phyloP scores from a whole-genome alignment of 92 coral and sea anemone genomes.

The Zoanthus sansibaricus region DNA sequence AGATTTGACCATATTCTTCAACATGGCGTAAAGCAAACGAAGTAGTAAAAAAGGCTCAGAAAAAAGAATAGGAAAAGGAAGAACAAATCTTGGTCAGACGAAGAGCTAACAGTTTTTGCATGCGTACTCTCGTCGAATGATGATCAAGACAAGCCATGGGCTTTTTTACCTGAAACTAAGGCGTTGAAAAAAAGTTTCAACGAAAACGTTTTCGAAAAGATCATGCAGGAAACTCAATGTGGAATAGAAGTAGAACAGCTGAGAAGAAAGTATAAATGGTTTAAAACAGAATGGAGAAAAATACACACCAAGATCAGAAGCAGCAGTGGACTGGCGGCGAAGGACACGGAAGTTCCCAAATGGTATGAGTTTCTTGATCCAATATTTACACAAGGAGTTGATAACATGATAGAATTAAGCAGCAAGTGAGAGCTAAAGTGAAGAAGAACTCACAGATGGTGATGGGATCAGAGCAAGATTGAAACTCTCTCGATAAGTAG shows the following conservation, averaged over 20 bases:
- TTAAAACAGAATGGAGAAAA: constrained; percentile 43
- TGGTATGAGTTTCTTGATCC: constrained; percentile 38
- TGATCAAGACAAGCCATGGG: constrained; percentile 43
- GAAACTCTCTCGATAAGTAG: neutral
- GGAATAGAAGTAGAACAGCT: constrained; percentile 11
- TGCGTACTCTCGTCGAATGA: constrained; percentile 15
- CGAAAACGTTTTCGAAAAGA: neutral
- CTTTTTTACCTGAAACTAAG: constrained; percentile 27
- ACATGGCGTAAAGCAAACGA: neutral
- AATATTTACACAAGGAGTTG: constrained; percentile 30
- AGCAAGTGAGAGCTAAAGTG: constrained; percentile 8
- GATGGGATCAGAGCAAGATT: neutral
- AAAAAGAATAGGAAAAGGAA: constrained; percentile 7
- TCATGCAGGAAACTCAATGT: neutral
- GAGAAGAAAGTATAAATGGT: constrained; percentile 29
- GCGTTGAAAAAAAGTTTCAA: constrained; percentile 24
- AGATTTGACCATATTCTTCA: neutral
- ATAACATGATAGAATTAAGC: constrained; percentile 37
- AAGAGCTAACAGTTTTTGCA: constrained; percentile 22
- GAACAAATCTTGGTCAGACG: constrained; percentile 38
- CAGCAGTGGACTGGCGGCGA: constrained; percentile 34
- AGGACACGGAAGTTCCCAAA: constrained; percentile 37
- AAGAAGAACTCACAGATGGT: neutral
- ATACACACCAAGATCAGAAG: constrained; percentile 22
- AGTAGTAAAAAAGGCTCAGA: neutral